Conservation (phyloP, 2,888 invertebrate species). For the Polydrusus tereticollis region DNA sequence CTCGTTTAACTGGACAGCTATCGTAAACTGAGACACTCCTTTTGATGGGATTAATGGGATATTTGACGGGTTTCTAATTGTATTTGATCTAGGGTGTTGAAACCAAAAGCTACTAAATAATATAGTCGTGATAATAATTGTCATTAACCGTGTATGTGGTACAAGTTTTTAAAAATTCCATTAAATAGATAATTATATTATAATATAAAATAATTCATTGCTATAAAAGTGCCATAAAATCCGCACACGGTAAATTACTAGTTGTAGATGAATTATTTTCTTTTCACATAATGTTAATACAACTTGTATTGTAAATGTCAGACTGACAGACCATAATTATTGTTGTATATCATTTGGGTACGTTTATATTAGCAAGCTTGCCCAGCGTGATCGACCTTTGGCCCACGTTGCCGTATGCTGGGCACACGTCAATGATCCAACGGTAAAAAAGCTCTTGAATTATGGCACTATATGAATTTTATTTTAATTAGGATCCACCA, state of each 20-base stretch:
- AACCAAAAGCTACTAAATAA: too few relatives aligned
- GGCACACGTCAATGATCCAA: not conserved
- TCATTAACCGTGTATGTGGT: too few relatives aligned
- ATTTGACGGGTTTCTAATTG: slow-evolving; percentile 13
- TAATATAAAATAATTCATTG: not conserved
- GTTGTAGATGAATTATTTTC: not conserved
- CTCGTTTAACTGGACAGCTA: not conserved
- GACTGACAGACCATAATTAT: not conserved
- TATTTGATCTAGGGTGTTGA: slow-evolving; percentile 5
- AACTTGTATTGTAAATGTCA: not conserved
- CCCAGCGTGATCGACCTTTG: slow-evolving; percentile 7
- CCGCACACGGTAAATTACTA: not conserved
- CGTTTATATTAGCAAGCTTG: not conserved
- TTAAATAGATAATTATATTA: too few relatives aligned
- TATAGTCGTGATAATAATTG: too few relatives aligned
- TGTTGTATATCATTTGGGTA: not conserved
- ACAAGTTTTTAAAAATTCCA: too few relatives aligned
- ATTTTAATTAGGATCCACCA: not conserved
- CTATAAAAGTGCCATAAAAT: not conserved
- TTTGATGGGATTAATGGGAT: slow-evolving; percentile 1
- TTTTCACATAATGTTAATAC: not conserved
- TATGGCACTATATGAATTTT: not conserved
- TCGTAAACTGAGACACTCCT: slow-evolving; percentile 11
- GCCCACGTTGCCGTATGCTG: not conserved
- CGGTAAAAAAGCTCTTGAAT: not conserved